Conservation (phyloP, 2,797 vertebrate species). For the Alectoris magna region DNA sequence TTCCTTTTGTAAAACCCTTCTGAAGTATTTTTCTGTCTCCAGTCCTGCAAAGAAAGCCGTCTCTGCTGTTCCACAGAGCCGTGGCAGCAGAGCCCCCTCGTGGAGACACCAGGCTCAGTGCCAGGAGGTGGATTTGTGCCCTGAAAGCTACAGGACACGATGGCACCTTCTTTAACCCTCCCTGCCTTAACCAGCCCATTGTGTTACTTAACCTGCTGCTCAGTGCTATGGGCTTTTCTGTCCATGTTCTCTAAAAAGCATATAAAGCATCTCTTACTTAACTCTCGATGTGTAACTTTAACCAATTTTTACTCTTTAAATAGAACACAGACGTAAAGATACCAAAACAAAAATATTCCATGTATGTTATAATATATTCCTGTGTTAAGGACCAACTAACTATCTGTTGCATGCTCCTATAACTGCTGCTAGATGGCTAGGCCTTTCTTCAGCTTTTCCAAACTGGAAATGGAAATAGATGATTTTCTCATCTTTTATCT, state of each 20-base stretch:
- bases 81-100: background rate
- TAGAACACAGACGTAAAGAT: background rate
- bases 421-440: background rate
- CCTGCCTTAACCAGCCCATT: background rate
- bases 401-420: background rate
- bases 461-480: background rate
- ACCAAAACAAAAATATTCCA: background rate
- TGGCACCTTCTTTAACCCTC: background rate
- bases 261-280: background rate
- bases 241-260: background rate
- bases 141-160: background rate
- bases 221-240: background rate
- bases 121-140: background rate
- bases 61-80: background rate
- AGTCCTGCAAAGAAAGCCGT: background rate
- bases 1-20: background rate
- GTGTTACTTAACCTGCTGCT: fast-evolving
- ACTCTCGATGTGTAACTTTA: background rate
- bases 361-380: background rate
- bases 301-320: background rate
- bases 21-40: background rate
- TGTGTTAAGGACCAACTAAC: background rate
- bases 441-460: background rate
- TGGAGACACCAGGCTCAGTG: fast-evolving
- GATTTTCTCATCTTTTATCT: background rate